Base-by-base conservation (phyloP, 2,888 invertebrate species). In the Tetropium fuscum region DNA sequence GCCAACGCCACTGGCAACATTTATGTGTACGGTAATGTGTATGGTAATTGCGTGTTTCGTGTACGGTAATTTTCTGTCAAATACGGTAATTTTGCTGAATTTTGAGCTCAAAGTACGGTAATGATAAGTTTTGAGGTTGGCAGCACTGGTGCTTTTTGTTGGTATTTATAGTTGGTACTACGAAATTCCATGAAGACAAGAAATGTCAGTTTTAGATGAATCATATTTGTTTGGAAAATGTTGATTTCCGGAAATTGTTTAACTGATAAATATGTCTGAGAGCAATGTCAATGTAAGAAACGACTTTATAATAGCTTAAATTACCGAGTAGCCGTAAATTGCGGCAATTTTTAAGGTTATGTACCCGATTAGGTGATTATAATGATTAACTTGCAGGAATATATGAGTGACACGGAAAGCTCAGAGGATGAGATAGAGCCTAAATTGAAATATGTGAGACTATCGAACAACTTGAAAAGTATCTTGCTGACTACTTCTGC, bases 381-480 rank as follows among this genome's bases (percentile, higher is more conserved):
- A 30, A 20, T 19, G 3, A 16, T 20, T 53, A 45, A 32, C 18
- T 73, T 74, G 40, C 43, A 78, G 79, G 77, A 76, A 51, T 74
- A 72, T 32, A 70, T 70, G 32, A 80, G 80, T 62, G 79, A 79
- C 60, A 74, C 77, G 45, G 75, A 77, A 19, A 80, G 79, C 58
- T 78, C 78, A 40, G 76, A 80, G 38, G 88, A 88, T 53, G 89
- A 90, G 76, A 84, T 88, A 56, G 95, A 95, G 77, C 97, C 98
- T 0, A 93, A 93, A 82, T 85, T 98, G 51, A 97, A 97, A 82
- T 98, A 95, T 83, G 88, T 92, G 74, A 87, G 97, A 65, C 88
- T 98, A 80, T 88, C 87, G 22, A 96, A 97, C 83, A 96, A 96
- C 83, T 83, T 97, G 34, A 87, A 90, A 75, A 88, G 88, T 73